phyloP scores from a whole-genome alignment of 2,888 invertebrate species.

The Panopea generosa region DNA sequence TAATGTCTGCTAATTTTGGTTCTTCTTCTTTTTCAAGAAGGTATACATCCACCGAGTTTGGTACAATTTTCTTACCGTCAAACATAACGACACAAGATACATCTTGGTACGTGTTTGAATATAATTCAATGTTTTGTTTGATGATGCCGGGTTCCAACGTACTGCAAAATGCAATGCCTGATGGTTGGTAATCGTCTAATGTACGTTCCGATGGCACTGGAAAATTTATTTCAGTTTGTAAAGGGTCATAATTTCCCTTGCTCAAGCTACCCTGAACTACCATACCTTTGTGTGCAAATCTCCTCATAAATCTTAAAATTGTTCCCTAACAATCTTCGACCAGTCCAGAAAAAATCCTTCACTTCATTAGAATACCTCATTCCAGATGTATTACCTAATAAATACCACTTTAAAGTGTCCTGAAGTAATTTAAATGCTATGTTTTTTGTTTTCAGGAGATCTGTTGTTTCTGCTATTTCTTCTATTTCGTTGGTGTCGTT shows the following conservation, averaged over 20 bases:
- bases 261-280: no score
- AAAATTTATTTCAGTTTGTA: constrained; percentile 22
- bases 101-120: background rate
- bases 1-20: constrained; percentile 2
- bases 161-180: background rate
- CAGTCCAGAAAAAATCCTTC: no score
- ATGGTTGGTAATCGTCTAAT: background rate
- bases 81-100: constrained; percentile 25
- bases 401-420: no score
- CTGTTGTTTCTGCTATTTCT: no score
- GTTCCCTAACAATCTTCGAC: no score
- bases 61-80: constrained; percentile 32
- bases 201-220: constrained; percentile 10
- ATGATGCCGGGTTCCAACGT: constrained; percentile 13
- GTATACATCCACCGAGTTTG: constrained; percentile 27
- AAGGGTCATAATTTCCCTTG: background rate
- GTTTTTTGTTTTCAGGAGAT: no score
- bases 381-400: no score
- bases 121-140: background rate
- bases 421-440: no score
- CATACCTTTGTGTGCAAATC: no score
- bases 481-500: no score
- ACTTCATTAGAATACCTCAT: no score
- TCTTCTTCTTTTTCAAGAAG: constrained; percentile 13
- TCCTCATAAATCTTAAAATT: no score